Conservation (phyloP, 2,113 vertebrate species). For the Podiceps cristatus region DNA sequence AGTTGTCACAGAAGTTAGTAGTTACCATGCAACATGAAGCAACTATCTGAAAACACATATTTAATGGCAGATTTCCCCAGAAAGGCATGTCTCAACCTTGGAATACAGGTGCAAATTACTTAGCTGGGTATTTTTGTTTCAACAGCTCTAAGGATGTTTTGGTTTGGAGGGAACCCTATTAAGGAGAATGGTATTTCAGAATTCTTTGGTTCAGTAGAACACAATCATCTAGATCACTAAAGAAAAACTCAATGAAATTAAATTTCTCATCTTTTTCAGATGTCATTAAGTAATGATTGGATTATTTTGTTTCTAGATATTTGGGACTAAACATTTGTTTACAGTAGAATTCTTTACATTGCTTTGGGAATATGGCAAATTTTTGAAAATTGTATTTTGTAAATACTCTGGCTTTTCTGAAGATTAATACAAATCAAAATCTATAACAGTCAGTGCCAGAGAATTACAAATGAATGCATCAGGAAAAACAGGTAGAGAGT, state of each 20-base stretch:
- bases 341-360: background rate
- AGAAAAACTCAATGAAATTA: background rate
- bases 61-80: background rate
- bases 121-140: background rate
- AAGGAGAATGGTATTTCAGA: background rate
- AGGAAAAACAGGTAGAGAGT: background rate
- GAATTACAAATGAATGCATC: background rate
- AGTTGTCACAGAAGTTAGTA: background rate
- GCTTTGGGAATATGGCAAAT: background rate
- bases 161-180: background rate
- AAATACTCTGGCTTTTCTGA: background rate
- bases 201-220: background rate
- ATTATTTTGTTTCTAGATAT: background rate
- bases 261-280: background rate
- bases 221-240: background rate
- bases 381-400: background rate
- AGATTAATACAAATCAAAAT: background rate
- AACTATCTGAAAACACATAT: background rate
- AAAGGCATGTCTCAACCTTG: background rate
- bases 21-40: background rate
- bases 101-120: background rate
- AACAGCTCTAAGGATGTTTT: background rate
- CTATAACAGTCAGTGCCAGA: background rate
- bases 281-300: background rate
- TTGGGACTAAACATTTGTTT: background rate